Conservation (phyloP, 1,140 invertebrate genomes). For the Hesperophylax magnus region DNA sequence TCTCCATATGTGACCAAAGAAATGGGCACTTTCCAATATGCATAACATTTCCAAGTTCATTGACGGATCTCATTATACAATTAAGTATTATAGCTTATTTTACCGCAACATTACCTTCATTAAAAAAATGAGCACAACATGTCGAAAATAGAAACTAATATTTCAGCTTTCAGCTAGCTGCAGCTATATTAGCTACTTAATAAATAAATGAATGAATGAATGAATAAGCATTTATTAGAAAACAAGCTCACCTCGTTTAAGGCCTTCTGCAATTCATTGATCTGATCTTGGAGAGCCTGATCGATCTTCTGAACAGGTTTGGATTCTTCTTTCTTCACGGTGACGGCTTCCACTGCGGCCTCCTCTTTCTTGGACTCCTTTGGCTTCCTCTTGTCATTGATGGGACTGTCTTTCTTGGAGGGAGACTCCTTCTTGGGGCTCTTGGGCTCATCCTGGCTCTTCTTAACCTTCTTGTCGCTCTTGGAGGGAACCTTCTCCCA, state of each 20-base stretch:
- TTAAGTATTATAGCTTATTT: no score
- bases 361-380: conserved; percentile 59
- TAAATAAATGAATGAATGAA: no score
- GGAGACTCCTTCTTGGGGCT: conserved; percentile 70
- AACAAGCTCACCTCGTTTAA: conserved; percentile 64
- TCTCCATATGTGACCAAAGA: background rate
- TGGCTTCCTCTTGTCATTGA: conserved; percentile 41
- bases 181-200: no score
- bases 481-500: conserved; percentile 81
- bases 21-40: no score
- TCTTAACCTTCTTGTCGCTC: conserved; percentile 76
- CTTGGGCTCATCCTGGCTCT: conserved; percentile 71
- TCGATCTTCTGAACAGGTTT: conserved; percentile 57
- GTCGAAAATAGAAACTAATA: no score
- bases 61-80: no score
- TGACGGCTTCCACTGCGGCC: conserved; percentile 62
- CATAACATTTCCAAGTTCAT: no score
- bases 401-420: conserved; percentile 64
- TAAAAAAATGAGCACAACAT: no score
- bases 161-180: no score
- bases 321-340: conserved; percentile 59
- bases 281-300: conserved; percentile 66
- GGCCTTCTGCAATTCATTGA: conserved; percentile 67
- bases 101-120: no score
- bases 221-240: background rate